Evolutionary conservation across 1,140 invertebrate genomes (phyloP).

Genomic region (Dermatophagoides farinae): DNA sequence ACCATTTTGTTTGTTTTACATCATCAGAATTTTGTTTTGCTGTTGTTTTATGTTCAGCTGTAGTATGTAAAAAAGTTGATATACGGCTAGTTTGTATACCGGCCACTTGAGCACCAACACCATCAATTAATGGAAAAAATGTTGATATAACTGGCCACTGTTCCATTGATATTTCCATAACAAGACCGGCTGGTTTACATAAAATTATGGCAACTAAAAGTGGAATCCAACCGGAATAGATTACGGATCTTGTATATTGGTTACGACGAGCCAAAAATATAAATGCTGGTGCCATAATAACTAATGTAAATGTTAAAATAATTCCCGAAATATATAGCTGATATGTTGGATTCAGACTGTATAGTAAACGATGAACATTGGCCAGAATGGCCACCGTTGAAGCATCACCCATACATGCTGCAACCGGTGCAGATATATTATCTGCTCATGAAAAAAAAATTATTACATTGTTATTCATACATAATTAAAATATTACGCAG

Average conservation of each 20-base stretch:
- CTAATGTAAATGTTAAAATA: conserved; percentile 15
- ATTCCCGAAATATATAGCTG: not conserved
- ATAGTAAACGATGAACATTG: conserved; percentile 6
- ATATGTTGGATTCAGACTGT: not conserved
- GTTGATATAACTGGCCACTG: conserved; percentile 26
- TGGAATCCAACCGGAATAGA: conserved; percentile 7
- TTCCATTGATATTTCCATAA: conserved; percentile 24
- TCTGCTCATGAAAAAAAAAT: conserved; percentile 24
- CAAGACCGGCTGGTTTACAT: conserved; percentile 17
- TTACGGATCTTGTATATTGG: conserved; percentile 27
- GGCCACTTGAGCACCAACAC: conserved; percentile 22
- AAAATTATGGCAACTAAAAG: conserved; percentile 10
- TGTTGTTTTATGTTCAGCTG: conserved; percentile 20
- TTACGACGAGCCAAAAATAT: conserved; percentile 51
- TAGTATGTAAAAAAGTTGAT: conserved; percentile 24
- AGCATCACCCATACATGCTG: conserved; percentile 78
- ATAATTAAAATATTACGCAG: not conserved
- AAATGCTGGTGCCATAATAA: conserved; percentile 50
- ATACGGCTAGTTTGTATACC: conserved; percentile 35
- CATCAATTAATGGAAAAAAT: conserved; percentile 28
- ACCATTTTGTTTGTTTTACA: not conserved
- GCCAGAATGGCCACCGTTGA: conserved; percentile 42
- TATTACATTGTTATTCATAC: not conserved
- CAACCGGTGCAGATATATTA: conserved; percentile 89
- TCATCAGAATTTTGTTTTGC: not conserved